Percentiles rank a stretch among this genome's conserved stretches.
These are phyloP conservation scores for Maconellicoccus hirsutus DNA, from an alignment of 1,140 invertebrate genomes.

Conservation along the genomic window DNA sequence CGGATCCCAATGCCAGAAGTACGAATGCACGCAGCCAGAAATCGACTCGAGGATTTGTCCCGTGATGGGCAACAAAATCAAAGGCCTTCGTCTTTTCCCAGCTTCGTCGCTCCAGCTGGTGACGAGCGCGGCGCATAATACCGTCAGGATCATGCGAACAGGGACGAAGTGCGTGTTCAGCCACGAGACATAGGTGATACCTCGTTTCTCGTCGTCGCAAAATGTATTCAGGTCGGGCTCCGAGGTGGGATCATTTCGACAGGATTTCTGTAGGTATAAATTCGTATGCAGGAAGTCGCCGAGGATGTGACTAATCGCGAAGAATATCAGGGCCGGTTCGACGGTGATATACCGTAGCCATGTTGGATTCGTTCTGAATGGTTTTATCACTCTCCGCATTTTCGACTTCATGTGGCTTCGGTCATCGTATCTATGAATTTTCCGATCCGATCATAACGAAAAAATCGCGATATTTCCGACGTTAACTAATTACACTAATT, in stretches of 20 bases:
- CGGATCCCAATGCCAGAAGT: slow-evolving; percentile 35
- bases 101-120: slow-evolving; percentile 31
- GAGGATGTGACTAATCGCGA: not conserved
- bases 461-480: too few species aligned
- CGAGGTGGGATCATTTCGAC: not conserved
- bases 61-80: slow-evolving; percentile 36
- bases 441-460: too few species aligned
- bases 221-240: not conserved
- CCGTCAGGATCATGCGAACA: slow-evolving; percentile 12
- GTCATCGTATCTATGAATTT: too few species aligned
- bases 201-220: slow-evolving; percentile 7
- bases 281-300: not conserved
- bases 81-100: slow-evolving; percentile 34
- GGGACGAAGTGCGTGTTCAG: slow-evolving; percentile 11
- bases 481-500: too few species aligned
- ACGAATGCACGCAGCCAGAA: slow-evolving; percentile 37
- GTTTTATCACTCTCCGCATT: not conserved
- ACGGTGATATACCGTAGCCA: not conserved
- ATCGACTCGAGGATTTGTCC: slow-evolving; percentile 30
- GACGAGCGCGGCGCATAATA: slow-evolving; percentile 23
- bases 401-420: too few species aligned
- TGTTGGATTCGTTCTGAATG: not conserved
- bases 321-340: not conserved
- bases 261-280: slow-evolving; percentile 11
- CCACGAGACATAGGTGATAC: slow-evolving; percentile 17